These are phyloP conservation scores for Mantis religiosa DNA, from an alignment of 2,888 invertebrate genomes.

Conservation along the genomic window DNA sequence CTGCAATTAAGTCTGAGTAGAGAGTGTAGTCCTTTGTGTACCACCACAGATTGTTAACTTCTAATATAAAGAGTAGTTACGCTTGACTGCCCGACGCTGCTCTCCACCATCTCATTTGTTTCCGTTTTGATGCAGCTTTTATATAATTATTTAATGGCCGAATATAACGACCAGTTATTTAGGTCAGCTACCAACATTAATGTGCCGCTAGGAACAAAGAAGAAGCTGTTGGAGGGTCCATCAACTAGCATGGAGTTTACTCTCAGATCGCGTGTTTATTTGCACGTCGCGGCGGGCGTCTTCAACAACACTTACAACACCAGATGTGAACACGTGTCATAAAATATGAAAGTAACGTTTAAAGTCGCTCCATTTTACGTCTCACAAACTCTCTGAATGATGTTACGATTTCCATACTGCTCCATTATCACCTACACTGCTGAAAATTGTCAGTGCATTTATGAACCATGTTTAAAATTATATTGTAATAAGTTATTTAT, in stretches of 20 bases:
- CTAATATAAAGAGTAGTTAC: not conserved
- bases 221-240: not conserved
- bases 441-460: too few species aligned
- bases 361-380: too few species aligned
- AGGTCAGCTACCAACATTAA: not conserved
- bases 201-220: not conserved
- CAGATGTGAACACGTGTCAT: not conserved
- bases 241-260: not conserved
- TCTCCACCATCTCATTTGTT: not conserved
- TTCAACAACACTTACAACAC: not conserved
- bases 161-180: not conserved
- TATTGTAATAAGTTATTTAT: too few species aligned
- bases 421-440: too few species aligned
- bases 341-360: too few species aligned
- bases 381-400: too few species aligned
- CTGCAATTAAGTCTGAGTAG: too few species aligned
- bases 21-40: too few species aligned
- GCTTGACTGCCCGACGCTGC: not conserved
- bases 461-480: too few species aligned
- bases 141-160: not conserved
- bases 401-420: too few species aligned
- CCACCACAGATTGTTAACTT: too few species aligned
- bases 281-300: not conserved
- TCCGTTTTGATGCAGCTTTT: not conserved
- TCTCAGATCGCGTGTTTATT: not conserved